These are phyloP conservation scores for Drosophila lutescens DNA, from an alignment of 2,888 invertebrate genomes.

Conservation along the genomic window DNA sequence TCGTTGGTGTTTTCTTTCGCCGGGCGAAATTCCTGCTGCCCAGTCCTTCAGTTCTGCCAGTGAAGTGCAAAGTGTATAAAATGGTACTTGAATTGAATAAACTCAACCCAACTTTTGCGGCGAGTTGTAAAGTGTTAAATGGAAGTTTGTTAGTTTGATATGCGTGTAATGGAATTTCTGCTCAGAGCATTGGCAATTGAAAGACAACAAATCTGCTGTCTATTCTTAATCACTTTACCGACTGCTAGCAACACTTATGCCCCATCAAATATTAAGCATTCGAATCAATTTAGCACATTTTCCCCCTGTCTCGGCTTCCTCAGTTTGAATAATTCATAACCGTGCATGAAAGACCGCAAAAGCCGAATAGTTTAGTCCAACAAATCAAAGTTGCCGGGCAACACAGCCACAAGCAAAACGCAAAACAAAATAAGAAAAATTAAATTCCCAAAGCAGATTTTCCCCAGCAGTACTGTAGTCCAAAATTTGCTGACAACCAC, in stretches of 20 bases:
- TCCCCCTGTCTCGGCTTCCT: slow-evolving; percentile 6
- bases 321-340: slow-evolving; percentile 46
- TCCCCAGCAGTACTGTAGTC: slow-evolving; percentile 7
- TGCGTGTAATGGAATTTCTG: slow-evolving; percentile 41
- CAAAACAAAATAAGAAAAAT: slow-evolving; percentile 14
- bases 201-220: background rate
- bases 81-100: slow-evolving; percentile 42
- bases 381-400: slow-evolving; percentile 35
- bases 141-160: slow-evolving; percentile 45
- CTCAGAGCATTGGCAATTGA: background rate
- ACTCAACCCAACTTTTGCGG: slow-evolving; percentile 42
- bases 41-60: slow-evolving; percentile 8
- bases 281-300: slow-evolving; percentile 28
- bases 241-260: slow-evolving; percentile 39
- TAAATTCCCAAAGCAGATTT: slow-evolving; percentile 29
- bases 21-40: slow-evolving; percentile 25
- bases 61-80: slow-evolving; percentile 21
- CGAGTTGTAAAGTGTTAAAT: slow-evolving; percentile 51
- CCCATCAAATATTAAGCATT: slow-evolving; percentile 37
- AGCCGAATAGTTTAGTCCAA: slow-evolving; percentile 29
- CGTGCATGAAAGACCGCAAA: slow-evolving; percentile 21
- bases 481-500: slow-evolving; percentile 57
- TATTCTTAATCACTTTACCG: slow-evolving; percentile 16
- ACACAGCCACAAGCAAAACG: slow-evolving; percentile 2
- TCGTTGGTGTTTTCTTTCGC: slow-evolving; percentile 7